Conservation (phyloP, 2,888 invertebrate species). For the Alitta virens region DNA sequence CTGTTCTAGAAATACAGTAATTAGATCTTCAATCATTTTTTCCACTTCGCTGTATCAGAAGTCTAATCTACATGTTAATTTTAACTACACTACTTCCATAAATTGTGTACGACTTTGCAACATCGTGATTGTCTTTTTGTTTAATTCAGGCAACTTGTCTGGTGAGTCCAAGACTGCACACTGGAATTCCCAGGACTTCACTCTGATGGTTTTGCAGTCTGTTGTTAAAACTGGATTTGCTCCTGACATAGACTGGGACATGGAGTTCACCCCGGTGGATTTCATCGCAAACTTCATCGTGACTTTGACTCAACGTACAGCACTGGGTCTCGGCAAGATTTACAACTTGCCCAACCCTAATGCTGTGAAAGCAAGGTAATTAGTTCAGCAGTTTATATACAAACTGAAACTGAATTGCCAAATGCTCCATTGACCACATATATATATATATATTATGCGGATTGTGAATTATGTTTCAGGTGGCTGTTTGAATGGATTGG, state of each 20-base stretch:
- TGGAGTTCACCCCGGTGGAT: conserved; percentile 59
- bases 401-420: too few species aligned
- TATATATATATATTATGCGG: too few species aligned
- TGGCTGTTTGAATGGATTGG: conserved; percentile 56
- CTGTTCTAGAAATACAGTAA: too few species aligned
- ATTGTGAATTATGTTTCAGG: conserved; percentile 26
- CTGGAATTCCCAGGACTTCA: conserved; percentile 58
- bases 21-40: too few species aligned
- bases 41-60: too few species aligned
- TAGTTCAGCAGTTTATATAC: neutral
- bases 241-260: conserved; percentile 51
- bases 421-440: too few species aligned
- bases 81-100: too few species aligned
- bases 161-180: conserved; percentile 45
- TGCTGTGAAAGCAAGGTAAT: conserved; percentile 44
- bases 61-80: too few species aligned
- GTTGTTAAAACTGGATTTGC: conserved; percentile 43
- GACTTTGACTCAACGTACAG: conserved; percentile 43
- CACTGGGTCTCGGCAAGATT: conserved; percentile 49
- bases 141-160: conserved; percentile 47
- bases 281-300: conserved; percentile 53
- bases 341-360: conserved; percentile 54
- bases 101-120: too few species aligned
- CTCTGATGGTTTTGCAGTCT: conserved; percentile 51
- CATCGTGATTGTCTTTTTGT: too few species aligned